A percentile compares a stretch with the other conserved stretches of the same genome.
Conservation (phyloP, 2,797 vertebrate genomes). For the Philypnodon macrostomus region DNA sequence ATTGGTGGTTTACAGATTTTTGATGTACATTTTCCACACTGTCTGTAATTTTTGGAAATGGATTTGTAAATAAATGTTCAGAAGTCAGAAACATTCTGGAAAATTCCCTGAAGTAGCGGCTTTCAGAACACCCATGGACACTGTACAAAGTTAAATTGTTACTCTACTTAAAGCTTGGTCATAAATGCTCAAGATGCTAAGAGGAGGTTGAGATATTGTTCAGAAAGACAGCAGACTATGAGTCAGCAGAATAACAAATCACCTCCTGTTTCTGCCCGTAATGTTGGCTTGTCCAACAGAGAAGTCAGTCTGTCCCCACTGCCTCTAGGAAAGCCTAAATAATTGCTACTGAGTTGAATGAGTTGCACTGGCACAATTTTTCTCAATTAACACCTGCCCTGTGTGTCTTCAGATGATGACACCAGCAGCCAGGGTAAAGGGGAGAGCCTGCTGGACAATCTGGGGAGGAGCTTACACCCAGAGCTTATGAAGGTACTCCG, state of each 20-base stretch:
- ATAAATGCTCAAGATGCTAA: too few relatives aligned
- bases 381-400: neutral
- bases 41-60: too few relatives aligned
- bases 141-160: conserved; percentile 9
- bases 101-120: neutral
- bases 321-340: neutral
- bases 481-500: conserved; percentile 91
- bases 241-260: conserved; percentile 18
- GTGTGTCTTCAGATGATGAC: conserved; percentile 84
- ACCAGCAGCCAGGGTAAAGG: conserved; percentile 85
- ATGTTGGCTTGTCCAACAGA: conserved; percentile 1
- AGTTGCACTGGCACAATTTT: neutral
- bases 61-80: too few relatives aligned
- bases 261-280: neutral
- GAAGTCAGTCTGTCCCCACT: neutral
- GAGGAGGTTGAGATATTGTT: too few relatives aligned
- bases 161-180: too few relatives aligned
- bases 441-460: conserved; percentile 87
- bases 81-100: too few relatives aligned
- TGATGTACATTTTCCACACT: too few relatives aligned
- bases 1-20: too few relatives aligned
- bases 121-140: conserved; percentile 15
- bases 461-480: conserved; percentile 91
- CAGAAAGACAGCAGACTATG: neutral
- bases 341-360: neutral